These are phyloP conservation scores for Catocala fraxini DNA, from an alignment of 2,888 invertebrate genomes.

Conservation along the genomic window DNA sequence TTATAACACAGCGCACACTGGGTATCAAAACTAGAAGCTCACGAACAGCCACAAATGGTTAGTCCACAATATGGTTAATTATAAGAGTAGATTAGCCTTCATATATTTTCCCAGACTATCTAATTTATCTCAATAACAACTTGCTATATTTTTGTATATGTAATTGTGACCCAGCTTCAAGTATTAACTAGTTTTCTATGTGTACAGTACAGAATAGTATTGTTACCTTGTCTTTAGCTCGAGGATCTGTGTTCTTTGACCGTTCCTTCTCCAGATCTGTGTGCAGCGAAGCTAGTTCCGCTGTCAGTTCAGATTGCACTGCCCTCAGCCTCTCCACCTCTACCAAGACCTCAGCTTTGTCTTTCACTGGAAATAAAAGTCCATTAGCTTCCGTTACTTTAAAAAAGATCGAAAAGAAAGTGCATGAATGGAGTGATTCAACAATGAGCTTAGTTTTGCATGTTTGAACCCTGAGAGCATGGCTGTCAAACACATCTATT, in stretches of 20 bases:
- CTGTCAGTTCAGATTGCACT: slow-evolving; percentile 91
- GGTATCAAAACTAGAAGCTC: no score
- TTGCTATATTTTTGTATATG: no score
- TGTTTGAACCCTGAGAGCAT: neutral
- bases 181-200: no score
- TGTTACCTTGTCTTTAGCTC: slow-evolving; percentile 83
- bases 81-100: no score
- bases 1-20: no score
- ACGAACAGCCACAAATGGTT: no score
- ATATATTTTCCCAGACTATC: no score
- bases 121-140: no score
- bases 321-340: slow-evolving; percentile 91
- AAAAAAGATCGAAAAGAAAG: neutral
- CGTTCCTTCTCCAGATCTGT: slow-evolving; percentile 92
- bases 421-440: neutral
- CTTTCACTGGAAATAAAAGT: slow-evolving; percentile 89
- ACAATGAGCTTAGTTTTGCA: neutral
- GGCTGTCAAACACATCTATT: neutral
- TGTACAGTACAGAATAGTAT: no score
- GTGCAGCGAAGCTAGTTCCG: slow-evolving; percentile 90
- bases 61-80: no score
- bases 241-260: slow-evolving; percentile 89
- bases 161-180: no score
- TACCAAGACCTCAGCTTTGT: slow-evolving; percentile 91
- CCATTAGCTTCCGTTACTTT: neutral